A percentile compares a stretch with the other conserved stretches of the same genome.
Conservation (phyloP, 92 coral and sea anemone genomes). For the Diadumene lineata region DNA sequence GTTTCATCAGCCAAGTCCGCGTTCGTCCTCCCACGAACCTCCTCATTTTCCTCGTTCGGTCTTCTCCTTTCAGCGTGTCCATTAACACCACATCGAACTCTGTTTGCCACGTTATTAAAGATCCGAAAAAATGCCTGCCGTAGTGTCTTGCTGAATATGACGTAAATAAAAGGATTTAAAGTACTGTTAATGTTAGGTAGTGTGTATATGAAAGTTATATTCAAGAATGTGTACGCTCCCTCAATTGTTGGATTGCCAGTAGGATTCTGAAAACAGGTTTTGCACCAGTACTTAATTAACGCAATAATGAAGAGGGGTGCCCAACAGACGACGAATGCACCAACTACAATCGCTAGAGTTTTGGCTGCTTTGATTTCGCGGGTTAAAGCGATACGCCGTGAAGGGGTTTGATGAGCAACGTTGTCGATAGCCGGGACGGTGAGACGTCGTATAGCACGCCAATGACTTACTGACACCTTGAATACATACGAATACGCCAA, state of each 20-base stretch:
- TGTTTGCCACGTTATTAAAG: constrained; percentile 33
- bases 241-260: constrained; percentile 35
- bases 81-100: constrained; percentile 7
- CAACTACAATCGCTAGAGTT: constrained; percentile 55
- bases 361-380: constrained; percentile 66
- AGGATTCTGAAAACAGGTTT: constrained; percentile 43
- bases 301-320: constrained; percentile 55
- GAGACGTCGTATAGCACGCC: constrained; percentile 72
- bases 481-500: constrained; percentile 83
- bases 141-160: constrained; percentile 77
- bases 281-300: constrained; percentile 42
- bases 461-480: constrained; percentile 78
- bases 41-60: background rate
- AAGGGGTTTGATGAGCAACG: constrained; percentile 8
- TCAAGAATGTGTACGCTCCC: constrained; percentile 59
- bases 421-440: constrained; percentile 39
- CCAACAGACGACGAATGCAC: constrained; percentile 54
- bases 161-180: constrained; percentile 86
- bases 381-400: constrained; percentile 46
- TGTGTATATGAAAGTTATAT: constrained; percentile 83
- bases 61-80: background rate
- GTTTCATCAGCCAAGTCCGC: background rate
- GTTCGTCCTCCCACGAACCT: background rate
- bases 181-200: constrained; percentile 92
- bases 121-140: constrained; percentile 70